Evolutionary conservation across 2,888 invertebrate species (phyloP).

Genomic region (Volucella inanis): DNA sequence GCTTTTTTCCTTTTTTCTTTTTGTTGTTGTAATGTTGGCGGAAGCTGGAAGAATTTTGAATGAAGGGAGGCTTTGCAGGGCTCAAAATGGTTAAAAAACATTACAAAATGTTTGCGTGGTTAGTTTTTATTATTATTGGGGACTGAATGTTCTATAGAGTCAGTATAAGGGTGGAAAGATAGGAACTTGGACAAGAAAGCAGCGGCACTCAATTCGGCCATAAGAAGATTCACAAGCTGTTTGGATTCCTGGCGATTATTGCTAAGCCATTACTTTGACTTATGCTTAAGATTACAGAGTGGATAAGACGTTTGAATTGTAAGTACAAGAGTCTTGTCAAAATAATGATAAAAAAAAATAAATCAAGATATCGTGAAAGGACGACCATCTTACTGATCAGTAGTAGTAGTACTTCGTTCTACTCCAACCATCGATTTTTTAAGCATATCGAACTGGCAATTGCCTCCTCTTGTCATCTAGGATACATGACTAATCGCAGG

Average conservation of each 20-base stretch:
- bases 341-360: too few relatives aligned
- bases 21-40: constrained; percentile 33
- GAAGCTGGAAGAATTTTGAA: constrained; percentile 54
- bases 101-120: constrained; percentile 5
- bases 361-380: too few relatives aligned
- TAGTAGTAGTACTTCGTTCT: too few relatives aligned
- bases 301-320: too few relatives aligned
- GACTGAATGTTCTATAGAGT: constrained; percentile 28
- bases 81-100: constrained; percentile 13
- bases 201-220: constrained; percentile 16
- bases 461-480: too few relatives aligned
- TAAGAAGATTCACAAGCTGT: constrained; percentile 35
- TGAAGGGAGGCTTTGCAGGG: constrained; percentile 18
- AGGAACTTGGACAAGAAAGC: not conserved
- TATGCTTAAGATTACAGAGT: constrained; percentile 1
- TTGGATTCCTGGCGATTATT: constrained; percentile 29
- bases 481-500: too few relatives aligned
- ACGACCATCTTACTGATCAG: too few relatives aligned
- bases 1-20: constrained; percentile 20
- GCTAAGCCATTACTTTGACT: constrained; percentile 18
- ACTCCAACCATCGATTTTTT: too few relatives aligned
- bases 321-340: too few relatives aligned
- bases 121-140: constrained; percentile 19
- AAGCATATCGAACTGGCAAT: too few relatives aligned
- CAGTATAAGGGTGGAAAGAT: not conserved